Evolutionary conservation across 2,113 vertebrate species (phyloP), one percentile per base, ranked within the genome.

Genomic region (Condylura cristata): DNA sequence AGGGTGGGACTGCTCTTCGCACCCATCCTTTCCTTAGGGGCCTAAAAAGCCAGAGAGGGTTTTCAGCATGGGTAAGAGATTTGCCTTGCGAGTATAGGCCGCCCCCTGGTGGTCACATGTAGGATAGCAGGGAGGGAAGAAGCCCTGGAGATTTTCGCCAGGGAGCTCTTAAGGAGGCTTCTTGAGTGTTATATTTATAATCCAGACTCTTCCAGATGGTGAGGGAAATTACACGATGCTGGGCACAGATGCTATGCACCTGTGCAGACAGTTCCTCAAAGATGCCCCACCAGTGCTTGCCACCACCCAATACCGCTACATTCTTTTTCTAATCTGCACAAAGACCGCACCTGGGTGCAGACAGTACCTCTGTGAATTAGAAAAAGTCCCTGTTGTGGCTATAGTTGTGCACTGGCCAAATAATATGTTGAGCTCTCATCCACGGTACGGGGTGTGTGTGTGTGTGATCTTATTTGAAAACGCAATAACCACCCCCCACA

Each of bases 51-150:
- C 2, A 5, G 16, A 6, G 20, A 20, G 0, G 48, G 18, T 46
- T 72, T 85, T 41, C 65, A 44, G 10, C 78, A 0, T 4, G 4
- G 28, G 46, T 41, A 32, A 41, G 37, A 28, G 32, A n/a, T 84
- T 60, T 84, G 78, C 94, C 86, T 84, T 84, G 18, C 61, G 60
- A n/a, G 46, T 56, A 16, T 39, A 81, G 37, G n/a, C 32, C 0
- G 28, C 83, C 90, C 90, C 71, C 96, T 94, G 90, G 93, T 91
- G 95, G 90, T 30, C 51, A 72, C 11, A 10, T 6, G 3, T 20
- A 85, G 60, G 3, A 76, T 82, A 26, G 61, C 90, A 88, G n/a
- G 63, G 51, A 68, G 28, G 63, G 37, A 75, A 41, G 32, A 10
- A 18, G 56, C 20, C 28, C 65, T 24, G 26, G 41, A 44, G 30